These are phyloP conservation scores for Drosophila neotestacea DNA, from an alignment of 2,888 invertebrate genomes.

Conservation along the genomic window DNA sequence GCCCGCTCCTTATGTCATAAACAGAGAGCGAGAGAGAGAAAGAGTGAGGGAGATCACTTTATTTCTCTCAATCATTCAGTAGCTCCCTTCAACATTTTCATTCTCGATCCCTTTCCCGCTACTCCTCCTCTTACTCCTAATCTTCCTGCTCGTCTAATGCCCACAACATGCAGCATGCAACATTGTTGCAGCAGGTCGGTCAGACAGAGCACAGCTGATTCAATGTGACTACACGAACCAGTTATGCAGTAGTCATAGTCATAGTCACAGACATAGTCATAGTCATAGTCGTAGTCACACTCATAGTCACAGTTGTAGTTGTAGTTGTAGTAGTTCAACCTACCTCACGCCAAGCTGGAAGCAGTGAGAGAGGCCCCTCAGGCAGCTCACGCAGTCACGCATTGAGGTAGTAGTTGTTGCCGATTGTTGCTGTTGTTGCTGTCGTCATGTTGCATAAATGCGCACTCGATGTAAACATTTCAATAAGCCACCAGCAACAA, in stretches of 20 bases:
- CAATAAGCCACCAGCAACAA: constrained; percentile 56
- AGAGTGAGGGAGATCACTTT: not conserved
- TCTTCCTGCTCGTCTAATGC: constrained; percentile 18
- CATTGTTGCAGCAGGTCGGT: constrained; percentile 66
- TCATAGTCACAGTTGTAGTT: constrained; percentile 2
- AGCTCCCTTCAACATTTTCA: constrained; percentile 19
- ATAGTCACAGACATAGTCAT: constrained; percentile 13
- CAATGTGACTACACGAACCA: constrained; percentile 63
- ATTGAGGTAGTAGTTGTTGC: constrained; percentile 52
- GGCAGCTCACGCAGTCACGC: constrained; percentile 57
- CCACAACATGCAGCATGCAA: constrained; percentile 48
- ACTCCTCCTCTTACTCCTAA: constrained; percentile 13
- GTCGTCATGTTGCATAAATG: constrained; percentile 54
- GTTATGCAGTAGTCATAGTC: constrained; percentile 54
- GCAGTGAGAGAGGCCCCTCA: constrained; percentile 34
- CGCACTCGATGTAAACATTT: constrained; percentile 64
- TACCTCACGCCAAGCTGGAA: constrained; percentile 69
- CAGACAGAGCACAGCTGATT: constrained; percentile 61
- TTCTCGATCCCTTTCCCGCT: constrained; percentile 23
- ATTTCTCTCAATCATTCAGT: constrained; percentile 3
- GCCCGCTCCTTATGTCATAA: not conserved
- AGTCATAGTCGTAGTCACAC: constrained; percentile 14
- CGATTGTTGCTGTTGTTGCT: constrained; percentile 26
- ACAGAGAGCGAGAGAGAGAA: no score
- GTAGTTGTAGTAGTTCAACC: constrained; percentile 47